Evolutionary conservation across 2,888 invertebrate genomes (phyloP), one percentile per base, ranked within the genome.

Genomic region (Entomobrya proxima): DNA sequence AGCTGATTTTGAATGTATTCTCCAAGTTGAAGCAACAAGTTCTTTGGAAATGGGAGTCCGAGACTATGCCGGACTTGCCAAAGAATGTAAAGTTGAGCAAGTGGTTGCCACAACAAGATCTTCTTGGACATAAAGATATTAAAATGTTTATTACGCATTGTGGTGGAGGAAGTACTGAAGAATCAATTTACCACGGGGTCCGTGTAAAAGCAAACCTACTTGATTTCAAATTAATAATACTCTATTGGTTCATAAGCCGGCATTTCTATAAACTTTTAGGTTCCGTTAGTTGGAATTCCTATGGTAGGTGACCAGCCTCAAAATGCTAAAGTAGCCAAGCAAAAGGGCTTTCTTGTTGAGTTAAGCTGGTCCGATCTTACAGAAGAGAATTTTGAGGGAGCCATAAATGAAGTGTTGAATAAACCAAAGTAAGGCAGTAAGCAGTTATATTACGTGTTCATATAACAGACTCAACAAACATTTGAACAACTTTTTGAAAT

Each of bases 11-110:
- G 11, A 93, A 93, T 69, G 93, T 93, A 2, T 94, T 95, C 74
- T 92, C 93, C 1, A 92, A 92, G 83, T 89, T 95, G 0, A 94
- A 94, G 87, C 94, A 95, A 87, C 94, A 93, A 1, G 93, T 95
- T 7, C 3, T 85, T 7, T 85, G 84, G 84, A 87, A 84, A 67
- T 87, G 87, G 87, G 83, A 87, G 15, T n/a, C 75, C 5, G 88
- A 86, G 27, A 80, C 44, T 5, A 88, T 88, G 88, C 75, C 84
- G 11, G 82, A 86, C 18, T 24, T 86, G 32, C 84, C 86, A 0
- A 44, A 61, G 37, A 88, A 88, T 67, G 88, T 88, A 1, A 72
- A 64, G 15, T 32, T 88, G 24, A 85, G 85, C 30, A 86, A 85
- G 47, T 88, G 86, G 86, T 37, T 85, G 13, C 86, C 86, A 0